A percentile compares a stretch with the other conserved stretches of the same genome.
phyloP scores from a whole-genome alignment of 1,140 invertebrate species.

The Steinernema khuongi region DNA sequence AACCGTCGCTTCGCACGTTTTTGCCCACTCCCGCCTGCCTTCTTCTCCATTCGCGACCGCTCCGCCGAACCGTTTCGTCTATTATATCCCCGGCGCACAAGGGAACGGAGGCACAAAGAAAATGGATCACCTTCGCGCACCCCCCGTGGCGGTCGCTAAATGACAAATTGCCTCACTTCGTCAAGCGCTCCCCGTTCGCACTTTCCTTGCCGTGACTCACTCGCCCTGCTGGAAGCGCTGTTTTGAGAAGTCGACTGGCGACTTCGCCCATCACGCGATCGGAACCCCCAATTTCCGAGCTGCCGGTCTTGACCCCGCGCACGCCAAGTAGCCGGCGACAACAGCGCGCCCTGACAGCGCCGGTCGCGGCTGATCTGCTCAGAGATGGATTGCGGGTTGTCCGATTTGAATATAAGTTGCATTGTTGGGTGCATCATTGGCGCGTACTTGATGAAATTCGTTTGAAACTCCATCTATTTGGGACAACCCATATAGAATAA shows the following conservation, averaged over 20 bases:
- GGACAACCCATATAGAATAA: too few species aligned
- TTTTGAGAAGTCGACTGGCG: background rate
- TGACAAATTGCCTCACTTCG: slow-evolving; percentile 8
- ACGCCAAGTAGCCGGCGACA: too few species aligned
- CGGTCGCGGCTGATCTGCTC: too few species aligned
- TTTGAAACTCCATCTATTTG: too few species aligned
- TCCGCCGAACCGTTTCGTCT: slow-evolving; percentile 14
- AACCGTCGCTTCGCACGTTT: slow-evolving; percentile 1
- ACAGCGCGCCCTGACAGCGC: too few species aligned
- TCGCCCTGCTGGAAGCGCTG: background rate
- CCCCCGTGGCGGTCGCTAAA: slow-evolving; percentile 15
- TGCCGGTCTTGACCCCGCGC: background rate
- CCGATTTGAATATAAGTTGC: too few species aligned
- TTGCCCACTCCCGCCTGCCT: background rate
- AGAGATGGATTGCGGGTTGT: too few species aligned
- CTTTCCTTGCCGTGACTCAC: background rate
- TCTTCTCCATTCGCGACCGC: background rate
- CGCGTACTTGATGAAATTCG: too few species aligned
- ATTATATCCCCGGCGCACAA: background rate
- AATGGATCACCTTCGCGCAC: slow-evolving; percentile 16
- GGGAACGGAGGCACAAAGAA: slow-evolving; percentile 1
- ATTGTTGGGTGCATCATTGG: too few species aligned
- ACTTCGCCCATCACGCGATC: background rate
- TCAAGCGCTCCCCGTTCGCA: background rate
- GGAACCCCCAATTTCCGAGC: background rate